Conservation (phyloP, 2,888 invertebrate species). For the Spisula subtruncata region DNA sequence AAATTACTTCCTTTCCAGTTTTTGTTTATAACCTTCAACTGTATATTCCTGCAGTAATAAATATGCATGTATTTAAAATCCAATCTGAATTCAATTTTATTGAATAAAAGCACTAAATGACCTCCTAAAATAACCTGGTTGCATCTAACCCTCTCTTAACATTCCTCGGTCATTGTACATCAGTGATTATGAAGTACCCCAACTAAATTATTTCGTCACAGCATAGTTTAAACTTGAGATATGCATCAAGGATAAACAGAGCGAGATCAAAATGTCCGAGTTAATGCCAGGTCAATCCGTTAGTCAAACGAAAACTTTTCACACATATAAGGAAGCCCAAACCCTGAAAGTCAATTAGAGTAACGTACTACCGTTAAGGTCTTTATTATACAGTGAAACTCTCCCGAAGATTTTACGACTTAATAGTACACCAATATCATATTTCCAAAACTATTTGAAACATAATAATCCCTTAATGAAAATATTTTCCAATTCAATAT, state of each 20-base stretch:
- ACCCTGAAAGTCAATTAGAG: neutral
- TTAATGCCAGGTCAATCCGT: constrained; percentile 10
- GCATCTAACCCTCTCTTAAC: constrained; percentile 4
- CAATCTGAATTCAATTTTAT: neutral
- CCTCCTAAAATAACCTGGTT: neutral
- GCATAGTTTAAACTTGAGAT: neutral
- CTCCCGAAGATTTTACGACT: constrained; percentile 9
- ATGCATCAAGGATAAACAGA: constrained; percentile 13
- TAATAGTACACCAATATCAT: constrained; percentile 36
- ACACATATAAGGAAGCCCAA: constrained; percentile 3
- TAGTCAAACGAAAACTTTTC: constrained; percentile 27
- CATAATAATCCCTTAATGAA: neutral
- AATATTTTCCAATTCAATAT: constrained; percentile 6
- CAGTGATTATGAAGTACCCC: neutral
- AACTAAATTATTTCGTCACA: constrained; percentile 15
- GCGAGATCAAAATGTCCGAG: neutral
- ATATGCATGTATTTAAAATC: constrained; percentile 24
- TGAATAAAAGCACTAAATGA: constrained; percentile 3
- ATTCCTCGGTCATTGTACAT: neutral
- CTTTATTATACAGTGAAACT: neutral
- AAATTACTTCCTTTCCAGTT: neutral
- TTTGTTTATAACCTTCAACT: neutral
- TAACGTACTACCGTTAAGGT: neutral
- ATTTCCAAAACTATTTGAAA: constrained; percentile 38
- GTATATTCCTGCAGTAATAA: neutral